These are phyloP conservation scores for Rambutsinella grinnellia DNA, from an alignment of 2,888 invertebrate genomes.

Conservation along the genomic window DNA sequence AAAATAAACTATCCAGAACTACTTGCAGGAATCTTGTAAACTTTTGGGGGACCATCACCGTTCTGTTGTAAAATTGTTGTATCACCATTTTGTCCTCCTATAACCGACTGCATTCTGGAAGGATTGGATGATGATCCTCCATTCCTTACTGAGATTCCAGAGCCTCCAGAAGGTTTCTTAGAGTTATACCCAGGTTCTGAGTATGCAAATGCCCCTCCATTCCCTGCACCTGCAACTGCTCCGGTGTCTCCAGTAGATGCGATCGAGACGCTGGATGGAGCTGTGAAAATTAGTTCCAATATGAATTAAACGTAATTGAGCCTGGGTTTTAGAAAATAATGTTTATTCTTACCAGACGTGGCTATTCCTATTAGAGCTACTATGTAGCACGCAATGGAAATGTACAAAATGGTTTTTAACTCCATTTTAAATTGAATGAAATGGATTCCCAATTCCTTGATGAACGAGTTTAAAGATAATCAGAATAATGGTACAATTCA, in stretches of 20 bases:
- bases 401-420: too few species aligned
- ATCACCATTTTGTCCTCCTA: constrained; percentile 9
- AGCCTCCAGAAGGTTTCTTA: neutral
- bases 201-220: constrained; percentile 1
- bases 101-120: neutral
- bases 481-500: too few species aligned
- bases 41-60: constrained; percentile 23
- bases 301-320: too few species aligned
- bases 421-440: too few species aligned
- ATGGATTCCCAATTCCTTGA: too few species aligned
- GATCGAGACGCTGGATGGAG: constrained; percentile 6
- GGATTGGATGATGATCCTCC: neutral
- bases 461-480: too few species aligned
- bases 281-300: neutral
- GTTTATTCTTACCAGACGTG: too few species aligned
- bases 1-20: constrained; percentile 1
- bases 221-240: neutral
- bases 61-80: constrained; percentile 30
- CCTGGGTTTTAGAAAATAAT: too few species aligned
- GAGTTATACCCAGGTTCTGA: neutral
- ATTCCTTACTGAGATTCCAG: too few species aligned
- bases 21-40: constrained; percentile 27
- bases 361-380: too few species aligned
- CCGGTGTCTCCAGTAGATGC: neutral
- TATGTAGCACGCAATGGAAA: too few species aligned